phyloP scores from a whole-genome alignment of 2,888 invertebrate genomes.

The Alloscopus bannaensis region DNA sequence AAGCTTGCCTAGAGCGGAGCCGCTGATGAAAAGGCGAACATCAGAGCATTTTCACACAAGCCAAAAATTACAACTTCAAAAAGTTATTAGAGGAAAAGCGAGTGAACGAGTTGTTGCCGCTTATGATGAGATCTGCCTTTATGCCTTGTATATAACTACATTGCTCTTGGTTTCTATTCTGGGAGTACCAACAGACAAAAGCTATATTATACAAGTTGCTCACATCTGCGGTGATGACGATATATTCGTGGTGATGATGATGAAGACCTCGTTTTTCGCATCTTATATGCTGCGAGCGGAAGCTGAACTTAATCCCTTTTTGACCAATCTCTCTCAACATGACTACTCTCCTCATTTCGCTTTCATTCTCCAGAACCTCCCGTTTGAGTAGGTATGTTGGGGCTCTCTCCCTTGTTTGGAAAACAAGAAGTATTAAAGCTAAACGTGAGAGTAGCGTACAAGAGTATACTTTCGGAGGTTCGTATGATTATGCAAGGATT shows the following conservation, averaged over 20 bases:
- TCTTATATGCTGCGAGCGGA: slow-evolving; percentile 11
- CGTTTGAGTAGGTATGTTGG: no score
- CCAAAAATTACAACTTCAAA: slow-evolving; percentile 60
- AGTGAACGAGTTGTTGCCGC: neutral
- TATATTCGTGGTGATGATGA: no score
- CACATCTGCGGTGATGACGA: neutral
- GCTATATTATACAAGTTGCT: no score
- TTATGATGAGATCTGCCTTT: slow-evolving; percentile 29
- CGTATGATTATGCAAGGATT: neutral
- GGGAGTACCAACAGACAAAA: neutral
- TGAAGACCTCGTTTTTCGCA: neutral
- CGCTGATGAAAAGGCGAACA: no score
- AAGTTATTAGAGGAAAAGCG: slow-evolving; percentile 30
- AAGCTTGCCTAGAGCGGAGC: no score
- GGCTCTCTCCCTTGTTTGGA: slow-evolving; percentile 1
- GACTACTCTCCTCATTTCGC: slow-evolving; percentile 31
- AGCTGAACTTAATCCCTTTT: slow-evolving; percentile 44
- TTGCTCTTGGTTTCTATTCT: neutral
- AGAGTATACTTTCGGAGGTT: neutral
- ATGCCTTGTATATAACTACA: slow-evolving; percentile 20
- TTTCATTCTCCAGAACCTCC: slow-evolving; percentile 9
- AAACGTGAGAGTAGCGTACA: neutral
- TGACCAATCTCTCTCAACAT: slow-evolving; percentile 23
- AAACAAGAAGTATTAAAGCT: slow-evolving; percentile 2
- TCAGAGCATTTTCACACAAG: slow-evolving; percentile 52